Evolutionary conservation across 2,797 vertebrate genomes (phyloP).

Genomic region (Pangasius sanitwongsei): DNA sequence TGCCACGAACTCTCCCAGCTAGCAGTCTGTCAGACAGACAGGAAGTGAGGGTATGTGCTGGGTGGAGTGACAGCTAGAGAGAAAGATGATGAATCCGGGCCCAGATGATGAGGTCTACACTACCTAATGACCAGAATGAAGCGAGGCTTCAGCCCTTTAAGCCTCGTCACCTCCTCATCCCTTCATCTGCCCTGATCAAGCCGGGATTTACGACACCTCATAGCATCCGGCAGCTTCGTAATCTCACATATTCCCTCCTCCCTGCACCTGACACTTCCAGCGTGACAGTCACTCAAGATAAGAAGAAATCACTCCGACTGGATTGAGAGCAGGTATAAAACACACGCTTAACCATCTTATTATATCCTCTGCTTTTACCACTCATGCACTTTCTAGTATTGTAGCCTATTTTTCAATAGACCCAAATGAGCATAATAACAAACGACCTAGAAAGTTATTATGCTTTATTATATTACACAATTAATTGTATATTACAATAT

Average conservation of each 20-base stretch:
- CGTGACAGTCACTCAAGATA: constrained; percentile 61
- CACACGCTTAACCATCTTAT: constrained; percentile 51
- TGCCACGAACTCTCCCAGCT: not conserved
- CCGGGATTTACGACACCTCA: constrained; percentile 57
- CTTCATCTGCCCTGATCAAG: constrained; percentile 55
- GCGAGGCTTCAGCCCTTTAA: constrained; percentile 51
- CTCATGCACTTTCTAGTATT: not conserved
- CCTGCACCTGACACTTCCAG: constrained; percentile 55
- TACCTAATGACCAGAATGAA: constrained; percentile 58
- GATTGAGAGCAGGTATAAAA: constrained; percentile 59
- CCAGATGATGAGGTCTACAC: constrained; percentile 49
- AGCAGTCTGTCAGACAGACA: constrained; percentile 24
- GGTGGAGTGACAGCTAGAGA: constrained; percentile 23
- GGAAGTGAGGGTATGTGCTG: constrained; percentile 5
- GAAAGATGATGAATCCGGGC: constrained; percentile 37
- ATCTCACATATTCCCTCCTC: constrained; percentile 53
- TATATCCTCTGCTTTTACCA: not conserved
- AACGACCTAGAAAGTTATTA: not conserved
- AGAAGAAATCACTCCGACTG: constrained; percentile 54
- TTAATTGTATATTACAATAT: not conserved
- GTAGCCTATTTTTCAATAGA: not conserved
- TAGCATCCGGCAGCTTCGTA: constrained; percentile 56
- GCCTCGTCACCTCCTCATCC: constrained; percentile 56
- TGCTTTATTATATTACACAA: not conserved
- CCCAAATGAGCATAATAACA: not conserved